Percentiles rank a stretch among this genome's conserved stretches.
Conservation (phyloP, 2,888 invertebrate genomes). For the Amorpha juglandis region DNA sequence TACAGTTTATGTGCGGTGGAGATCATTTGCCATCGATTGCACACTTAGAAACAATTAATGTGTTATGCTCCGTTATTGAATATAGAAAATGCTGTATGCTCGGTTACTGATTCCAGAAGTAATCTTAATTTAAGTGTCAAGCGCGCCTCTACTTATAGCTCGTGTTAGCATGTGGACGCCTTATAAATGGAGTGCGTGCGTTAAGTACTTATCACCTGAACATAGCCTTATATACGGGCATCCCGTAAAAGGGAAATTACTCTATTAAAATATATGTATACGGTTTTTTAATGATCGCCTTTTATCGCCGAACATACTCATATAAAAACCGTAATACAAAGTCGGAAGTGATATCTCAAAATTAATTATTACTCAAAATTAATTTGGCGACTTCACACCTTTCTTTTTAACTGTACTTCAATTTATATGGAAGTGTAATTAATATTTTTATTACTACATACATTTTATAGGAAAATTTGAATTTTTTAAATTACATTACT, state of each 20-base stretch:
- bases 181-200: too few relatives aligned
- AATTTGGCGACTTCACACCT: conserved; percentile 22
- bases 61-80: too few relatives aligned
- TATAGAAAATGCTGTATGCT: too few relatives aligned
- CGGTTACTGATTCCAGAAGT: too few relatives aligned
- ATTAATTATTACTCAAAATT: conserved; percentile 14
- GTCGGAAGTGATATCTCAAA: conserved; percentile 11
- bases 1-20: too few relatives aligned
- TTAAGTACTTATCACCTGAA: too few relatives aligned
- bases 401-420: conserved; percentile 18
- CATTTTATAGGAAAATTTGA: background rate
- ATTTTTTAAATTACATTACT: background rate
- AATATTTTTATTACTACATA: background rate
- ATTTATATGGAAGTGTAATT: background rate
- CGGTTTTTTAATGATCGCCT: background rate
- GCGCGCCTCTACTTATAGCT: too few relatives aligned
- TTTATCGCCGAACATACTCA: background rate
- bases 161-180: too few relatives aligned
- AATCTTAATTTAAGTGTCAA: too few relatives aligned
- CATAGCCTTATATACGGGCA: too few relatives aligned
- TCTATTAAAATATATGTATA: background rate
- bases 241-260: background rate
- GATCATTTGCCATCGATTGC: too few relatives aligned
- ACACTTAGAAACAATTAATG: too few relatives aligned
- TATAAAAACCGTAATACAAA: background rate